These are phyloP conservation scores for Tonatia bakeri DNA, from an alignment of 2,113 vertebrate genomes.

Conservation along the genomic window DNA sequence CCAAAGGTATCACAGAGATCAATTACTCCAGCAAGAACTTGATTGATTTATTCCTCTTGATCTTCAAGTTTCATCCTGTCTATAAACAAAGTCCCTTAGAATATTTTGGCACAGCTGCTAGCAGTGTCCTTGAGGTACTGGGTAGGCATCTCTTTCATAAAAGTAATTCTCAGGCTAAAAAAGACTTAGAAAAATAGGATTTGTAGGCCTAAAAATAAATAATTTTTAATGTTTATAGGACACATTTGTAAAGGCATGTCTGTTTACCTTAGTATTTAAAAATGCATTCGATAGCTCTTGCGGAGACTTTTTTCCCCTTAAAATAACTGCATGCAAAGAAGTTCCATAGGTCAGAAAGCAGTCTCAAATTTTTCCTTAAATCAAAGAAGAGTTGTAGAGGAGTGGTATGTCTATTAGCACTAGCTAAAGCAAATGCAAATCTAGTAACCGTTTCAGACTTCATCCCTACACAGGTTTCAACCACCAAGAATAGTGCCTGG, in stretches of 20 bases:
- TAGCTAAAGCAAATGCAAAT: background rate
- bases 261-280: background rate
- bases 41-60: conserved; percentile 39
- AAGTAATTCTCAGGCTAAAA: background rate
- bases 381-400: background rate
- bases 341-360: background rate
- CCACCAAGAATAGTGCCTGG: background rate
- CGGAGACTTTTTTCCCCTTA: background rate
- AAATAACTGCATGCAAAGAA: background rate
- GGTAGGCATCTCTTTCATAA: background rate
- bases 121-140: background rate
- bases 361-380: background rate
- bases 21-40: background rate
- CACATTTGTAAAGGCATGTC: background rate
- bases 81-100: conserved; percentile 42
- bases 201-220: background rate
- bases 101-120: conserved; percentile 20
- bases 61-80: conserved; percentile 36
- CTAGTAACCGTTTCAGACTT: conserved; percentile 10
- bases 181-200: background rate
- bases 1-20: conserved; percentile 35
- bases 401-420: background rate
- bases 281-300: background rate
- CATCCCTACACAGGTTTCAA: background rate
- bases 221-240: background rate